Base-by-base conservation (phyloP, 2,113 vertebrate species). In the Pitta sordida region DNA sequence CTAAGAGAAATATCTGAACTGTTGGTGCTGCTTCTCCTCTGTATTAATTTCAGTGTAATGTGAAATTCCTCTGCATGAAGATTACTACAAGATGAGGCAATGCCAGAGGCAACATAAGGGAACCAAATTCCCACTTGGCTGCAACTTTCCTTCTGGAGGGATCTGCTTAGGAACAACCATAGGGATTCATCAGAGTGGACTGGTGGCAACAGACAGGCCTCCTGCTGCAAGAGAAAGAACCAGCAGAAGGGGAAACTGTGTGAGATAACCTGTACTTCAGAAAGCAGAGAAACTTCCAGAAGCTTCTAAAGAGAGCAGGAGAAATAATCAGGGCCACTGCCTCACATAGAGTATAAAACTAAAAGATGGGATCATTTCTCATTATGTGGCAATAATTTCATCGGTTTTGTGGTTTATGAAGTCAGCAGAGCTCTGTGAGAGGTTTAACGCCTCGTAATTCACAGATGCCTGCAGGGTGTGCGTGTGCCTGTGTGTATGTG, bases 341-440 rank as follows among this genome's bases (percentile, higher is more conserved):
- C 77, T 37, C 14, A 4, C 8, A 63, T 0, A 67, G 21, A 9
- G 14, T 49, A 34, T 62, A 48, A 74, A 91, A 69, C 15, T 60
- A 79, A 83, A 70, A 59, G 81, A 86, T 62, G 55, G 67, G 75
- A 89, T 79, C 51, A 15, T 63, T 85, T 87, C 81, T 65, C 43
- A 39, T 74, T 74, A 67, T 13, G 65, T 44, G 44, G 73, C 34
- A 93, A 39, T 79, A 92, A 94, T 92, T 89, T 8, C 8, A 73
- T 73, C 2, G 9, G 79, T 92, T 94, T 56, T 94, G 91, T 88
- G 93, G 91, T 94, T 94, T 94, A 36, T 85, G 82, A 91, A 95
- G 78, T 90, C 89, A 67, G 74, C 39, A 60, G 74, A 60, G 83
- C 69, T 82, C 82, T 34, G 70, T 20, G 71, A 67, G 32, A 26